These are phyloP conservation scores for Ptilodon capucinus DNA, from an alignment of 2,888 invertebrate species.

Conservation along the genomic window DNA sequence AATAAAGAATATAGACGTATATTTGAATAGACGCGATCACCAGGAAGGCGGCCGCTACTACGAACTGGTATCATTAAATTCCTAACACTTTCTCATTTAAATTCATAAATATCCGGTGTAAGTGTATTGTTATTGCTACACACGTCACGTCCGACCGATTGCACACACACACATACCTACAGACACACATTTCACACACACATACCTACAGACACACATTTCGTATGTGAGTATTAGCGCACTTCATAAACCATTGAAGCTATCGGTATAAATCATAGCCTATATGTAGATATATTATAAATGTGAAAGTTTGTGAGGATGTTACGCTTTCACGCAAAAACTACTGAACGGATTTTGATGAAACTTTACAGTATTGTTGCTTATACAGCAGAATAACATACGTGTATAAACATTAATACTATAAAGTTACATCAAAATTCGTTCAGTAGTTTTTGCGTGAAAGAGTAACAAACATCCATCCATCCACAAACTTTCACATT, in stretches of 20 bases:
- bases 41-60: constrained; percentile 56
- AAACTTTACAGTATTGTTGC: no score
- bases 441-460: no score
- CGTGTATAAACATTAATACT: no score
- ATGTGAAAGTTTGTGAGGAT: no score
- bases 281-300: no score
- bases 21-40: constrained; percentile 65
- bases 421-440: no score
- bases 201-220: constrained; percentile 57
- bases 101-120: constrained; percentile 82
- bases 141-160: constrained; percentile 73
- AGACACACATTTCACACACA: constrained; percentile 57
- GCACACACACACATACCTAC: constrained; percentile 58
- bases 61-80: constrained; percentile 75
- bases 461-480: no score
- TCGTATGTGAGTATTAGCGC: constrained; percentile 25
- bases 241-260: constrained; percentile 21
- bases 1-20: constrained; percentile 56
- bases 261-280: no score
- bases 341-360: no score
- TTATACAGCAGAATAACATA: no score
- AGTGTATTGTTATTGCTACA: constrained; percentile 62
- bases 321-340: no score
- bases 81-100: constrained; percentile 81
- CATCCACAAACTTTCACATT: no score